Evolutionary conservation across 2,888 invertebrate species (phyloP).

Genomic region (Noctua pronuba): DNA sequence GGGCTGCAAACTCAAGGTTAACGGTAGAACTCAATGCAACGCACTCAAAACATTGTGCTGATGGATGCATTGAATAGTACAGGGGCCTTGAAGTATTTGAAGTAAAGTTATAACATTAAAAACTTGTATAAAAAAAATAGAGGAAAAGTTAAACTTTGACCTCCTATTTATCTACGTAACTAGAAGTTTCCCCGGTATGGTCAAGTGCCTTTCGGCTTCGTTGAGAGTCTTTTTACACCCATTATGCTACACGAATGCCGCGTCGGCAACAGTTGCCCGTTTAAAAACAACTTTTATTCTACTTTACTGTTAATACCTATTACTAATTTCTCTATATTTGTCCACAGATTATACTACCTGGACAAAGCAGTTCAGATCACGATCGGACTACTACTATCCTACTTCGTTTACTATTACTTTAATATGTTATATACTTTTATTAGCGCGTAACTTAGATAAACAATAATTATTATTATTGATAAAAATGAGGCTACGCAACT

Average conservation of each 20-base stretch:
- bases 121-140: too few relatives aligned
- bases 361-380: slow-evolving; percentile 78
- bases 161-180: too few relatives aligned
- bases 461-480: neutral
- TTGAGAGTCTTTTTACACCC: too few relatives aligned
- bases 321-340: slow-evolving; percentile 52
- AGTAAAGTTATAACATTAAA: too few relatives aligned
- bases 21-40: too few relatives aligned
- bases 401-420: slow-evolving; percentile 59
- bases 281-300: neutral
- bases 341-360: slow-evolving; percentile 88
- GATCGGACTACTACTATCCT: slow-evolving; percentile 50
- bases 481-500: neutral
- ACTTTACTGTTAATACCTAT: neutral
- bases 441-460: slow-evolving; percentile 36
- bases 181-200: too few relatives aligned
- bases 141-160: too few relatives aligned
- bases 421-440: slow-evolving; percentile 58
- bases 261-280: neutral
- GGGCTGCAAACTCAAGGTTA: too few relatives aligned
- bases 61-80: too few relatives aligned
- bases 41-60: too few relatives aligned
- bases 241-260: neutral
- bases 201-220: too few relatives aligned
- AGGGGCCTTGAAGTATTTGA: too few relatives aligned